Conservation (phyloP, 2,797 vertebrate species). For the Artibeus jamaicensis region DNA sequence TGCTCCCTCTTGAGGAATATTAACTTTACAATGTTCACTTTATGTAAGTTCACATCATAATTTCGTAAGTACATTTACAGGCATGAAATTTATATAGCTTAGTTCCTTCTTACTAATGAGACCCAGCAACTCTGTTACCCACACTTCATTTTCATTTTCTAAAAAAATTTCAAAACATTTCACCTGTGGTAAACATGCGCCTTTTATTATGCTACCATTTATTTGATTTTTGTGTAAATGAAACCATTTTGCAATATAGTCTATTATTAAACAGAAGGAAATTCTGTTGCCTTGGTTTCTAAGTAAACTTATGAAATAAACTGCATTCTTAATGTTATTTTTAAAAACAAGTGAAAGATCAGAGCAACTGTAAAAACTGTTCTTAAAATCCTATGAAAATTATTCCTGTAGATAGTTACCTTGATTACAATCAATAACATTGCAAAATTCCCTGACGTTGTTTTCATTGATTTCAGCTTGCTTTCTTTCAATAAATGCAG, state of each 20-base stretch:
- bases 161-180: conserved; percentile 21
- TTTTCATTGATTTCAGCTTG: conserved; percentile 99
- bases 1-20: conserved; percentile 70
- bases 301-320: conserved; percentile 56
- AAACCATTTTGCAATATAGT: not conserved
- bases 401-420: conserved; percentile 87
- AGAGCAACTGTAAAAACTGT: conserved; percentile 60
- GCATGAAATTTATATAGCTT: not conserved
- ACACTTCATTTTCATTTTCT: not conserved
- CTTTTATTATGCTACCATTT: conserved; percentile 22
- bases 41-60: not conserved
- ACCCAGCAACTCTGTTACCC: not conserved
- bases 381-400: conserved; percentile 73
- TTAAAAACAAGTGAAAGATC: conserved; percentile 35
- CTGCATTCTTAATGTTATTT: conserved; percentile 51
- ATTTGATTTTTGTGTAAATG: conserved; percentile 39
- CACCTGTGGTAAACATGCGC: not conserved
- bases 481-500: conserved; percentile 99
- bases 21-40: conserved; percentile 52
- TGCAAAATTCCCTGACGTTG: conserved; percentile 99
- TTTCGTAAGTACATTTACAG: not conserved
- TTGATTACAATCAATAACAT: conserved; percentile 99
- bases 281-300: conserved; percentile 41
- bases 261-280: conserved; percentile 43
- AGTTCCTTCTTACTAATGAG: not conserved